Evolutionary conservation across 2,113 vertebrate genomes (phyloP), one percentile per base, ranked within the genome.

Genomic region (Anolis carolinensis): DNA sequence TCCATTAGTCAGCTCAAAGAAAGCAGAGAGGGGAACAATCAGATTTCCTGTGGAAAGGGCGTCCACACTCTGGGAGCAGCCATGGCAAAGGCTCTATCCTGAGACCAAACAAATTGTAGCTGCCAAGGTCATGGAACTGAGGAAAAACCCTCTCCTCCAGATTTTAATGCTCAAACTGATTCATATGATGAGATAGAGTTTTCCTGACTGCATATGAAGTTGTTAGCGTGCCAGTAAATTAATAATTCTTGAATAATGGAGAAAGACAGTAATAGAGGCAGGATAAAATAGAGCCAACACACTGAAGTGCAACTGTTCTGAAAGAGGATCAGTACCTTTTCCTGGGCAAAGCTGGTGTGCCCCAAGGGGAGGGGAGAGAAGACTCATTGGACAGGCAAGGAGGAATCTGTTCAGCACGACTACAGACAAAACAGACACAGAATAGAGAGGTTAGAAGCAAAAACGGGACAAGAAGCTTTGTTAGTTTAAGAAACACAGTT

Each of bases 361-460:
- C 98, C 99, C 99, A 99, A 55, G 99, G 99, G 94, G 99, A 99
- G 97, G 99, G 99, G 93, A 99, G 98, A 93, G 98, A 98, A 96
- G 98, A 98, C 97, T 99, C 99, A 89, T 98, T 98, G 97, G 98
- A 98, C 97, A 99, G 97, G 97, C 98, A 99, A 95, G 98, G 98
- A 95, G 98, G 99, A 85, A 99, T 96, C 96, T 99, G 99, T 95
- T 99, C 99, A 92, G 99, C 98, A 96, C 97, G 98, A 97, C 99
- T 99, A 97, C 95, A 96, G 94, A 96, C 95, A 95, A 96, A 96
- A 96, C 94, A 96, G 95, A 97, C 94, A 95, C 79, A 92, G 90
- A 85, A 82, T 89, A 96, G 93, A 96, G 90, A 94, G 87, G 94
- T 97, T 97, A 97, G 95, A 93, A 96, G 92, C 95, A 93, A 94